phyloP scores from a whole-genome alignment of 2,113 vertebrate species.

The Rhizomys pruinosus region DNA sequence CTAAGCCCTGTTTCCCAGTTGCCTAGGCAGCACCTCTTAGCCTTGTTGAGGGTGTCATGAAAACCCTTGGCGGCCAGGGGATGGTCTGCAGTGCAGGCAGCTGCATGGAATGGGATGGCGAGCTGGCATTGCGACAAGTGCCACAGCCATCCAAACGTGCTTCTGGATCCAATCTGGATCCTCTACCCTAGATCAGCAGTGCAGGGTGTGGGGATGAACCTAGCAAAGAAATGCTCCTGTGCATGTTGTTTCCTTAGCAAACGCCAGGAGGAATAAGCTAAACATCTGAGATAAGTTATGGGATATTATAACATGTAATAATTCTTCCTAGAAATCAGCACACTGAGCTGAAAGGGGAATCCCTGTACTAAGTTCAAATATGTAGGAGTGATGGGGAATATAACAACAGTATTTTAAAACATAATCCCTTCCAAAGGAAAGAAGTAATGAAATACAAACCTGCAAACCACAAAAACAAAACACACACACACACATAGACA shows the following conservation, averaged over 20 bases:
- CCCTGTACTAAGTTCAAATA: neutral
- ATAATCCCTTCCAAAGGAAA: neutral
- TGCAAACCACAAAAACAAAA: neutral
- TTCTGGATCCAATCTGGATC: neutral
- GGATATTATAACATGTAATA: neutral
- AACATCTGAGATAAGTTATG: neutral
- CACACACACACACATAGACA: no score
- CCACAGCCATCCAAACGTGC: neutral
- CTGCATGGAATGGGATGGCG: neutral
- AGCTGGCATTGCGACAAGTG: neutral
- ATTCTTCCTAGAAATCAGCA: slow-evolving; percentile 33
- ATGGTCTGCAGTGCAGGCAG: neutral
- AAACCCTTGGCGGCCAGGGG: neutral
- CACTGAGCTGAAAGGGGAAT: neutral
- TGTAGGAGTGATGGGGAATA: neutral
- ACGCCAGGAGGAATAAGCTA: neutral
- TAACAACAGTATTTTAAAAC: neutral
- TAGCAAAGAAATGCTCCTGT: neutral
- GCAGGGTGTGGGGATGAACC: neutral
- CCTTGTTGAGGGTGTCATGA: neutral
- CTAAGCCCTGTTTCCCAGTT: neutral
- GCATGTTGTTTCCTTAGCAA: neutral
- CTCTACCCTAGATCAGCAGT: neutral
- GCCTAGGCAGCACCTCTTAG: neutral
- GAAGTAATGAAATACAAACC: slow-evolving; percentile 9